These are phyloP conservation scores for Tapirus terrestris DNA, from an alignment of 2,113 vertebrate genomes.

Conservation along the genomic window DNA sequence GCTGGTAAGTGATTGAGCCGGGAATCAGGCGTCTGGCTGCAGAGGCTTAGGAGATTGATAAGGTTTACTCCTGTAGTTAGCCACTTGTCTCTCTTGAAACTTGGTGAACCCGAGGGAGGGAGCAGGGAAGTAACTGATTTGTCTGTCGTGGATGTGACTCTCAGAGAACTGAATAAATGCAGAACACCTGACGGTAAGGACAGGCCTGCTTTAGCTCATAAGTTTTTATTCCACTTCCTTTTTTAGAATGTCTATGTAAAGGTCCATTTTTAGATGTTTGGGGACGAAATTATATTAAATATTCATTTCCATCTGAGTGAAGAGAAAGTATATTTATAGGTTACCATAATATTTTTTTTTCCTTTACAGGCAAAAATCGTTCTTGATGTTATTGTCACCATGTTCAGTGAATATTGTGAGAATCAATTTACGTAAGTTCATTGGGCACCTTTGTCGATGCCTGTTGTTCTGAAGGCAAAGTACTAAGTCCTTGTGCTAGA, in stretches of 20 bases:
- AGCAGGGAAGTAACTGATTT: conserved; percentile 26
- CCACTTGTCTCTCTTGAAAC: conserved; percentile 33
- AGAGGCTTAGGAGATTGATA: background rate
- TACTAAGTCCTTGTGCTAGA: background rate
- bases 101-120: background rate
- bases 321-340: conserved; percentile 27
- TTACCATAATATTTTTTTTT: conserved; percentile 63
- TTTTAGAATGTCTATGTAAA: conserved; percentile 4
- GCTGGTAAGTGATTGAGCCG: background rate
- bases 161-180: conserved; percentile 31
- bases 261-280: conserved; percentile 30
- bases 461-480: background rate
- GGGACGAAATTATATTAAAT: conserved; percentile 18
- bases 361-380: conserved; percentile 94
- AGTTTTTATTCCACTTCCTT: background rate
- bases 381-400: conserved; percentile 96
- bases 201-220: background rate
- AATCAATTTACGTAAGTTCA: conserved; percentile 95
- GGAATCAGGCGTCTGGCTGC: background rate
- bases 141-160: conserved; percentile 61
- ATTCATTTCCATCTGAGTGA: conserved; percentile 22
- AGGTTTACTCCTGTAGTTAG: background rate
- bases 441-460: background rate
- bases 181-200: conserved; percentile 49
- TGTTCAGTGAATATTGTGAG: conserved; percentile 97